phyloP scores from a whole-genome alignment of 2,113 vertebrate genomes.

The Corvus cornix region DNA sequence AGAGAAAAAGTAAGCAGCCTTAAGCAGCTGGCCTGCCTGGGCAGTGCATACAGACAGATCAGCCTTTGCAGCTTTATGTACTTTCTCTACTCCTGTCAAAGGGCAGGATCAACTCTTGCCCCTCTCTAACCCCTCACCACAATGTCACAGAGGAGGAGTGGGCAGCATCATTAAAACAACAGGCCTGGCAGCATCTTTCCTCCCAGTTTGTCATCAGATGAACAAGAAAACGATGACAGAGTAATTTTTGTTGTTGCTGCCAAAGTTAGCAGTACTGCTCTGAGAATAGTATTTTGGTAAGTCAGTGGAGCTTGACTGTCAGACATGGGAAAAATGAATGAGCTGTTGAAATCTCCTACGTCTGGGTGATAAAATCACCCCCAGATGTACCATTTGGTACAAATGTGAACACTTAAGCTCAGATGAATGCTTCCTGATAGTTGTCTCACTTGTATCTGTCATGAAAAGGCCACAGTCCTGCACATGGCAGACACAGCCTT shows the following conservation, averaged over 20 bases:
- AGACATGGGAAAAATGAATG: neutral
- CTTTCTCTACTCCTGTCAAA: neutral
- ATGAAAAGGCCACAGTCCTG: neutral
- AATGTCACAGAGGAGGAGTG: neutral
- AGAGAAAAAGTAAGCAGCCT: neutral
- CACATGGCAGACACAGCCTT: neutral
- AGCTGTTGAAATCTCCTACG: neutral
- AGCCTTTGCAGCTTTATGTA: neutral
- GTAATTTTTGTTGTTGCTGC: neutral
- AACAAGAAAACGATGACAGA: neutral
- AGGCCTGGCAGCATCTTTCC: neutral
- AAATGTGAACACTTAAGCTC: neutral
- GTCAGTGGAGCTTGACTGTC: neutral
- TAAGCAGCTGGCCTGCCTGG: neutral
- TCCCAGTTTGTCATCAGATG: neutral
- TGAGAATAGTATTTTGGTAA: neutral
- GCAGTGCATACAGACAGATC: neutral
- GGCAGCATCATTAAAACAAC: neutral
- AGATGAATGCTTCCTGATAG: neutral
- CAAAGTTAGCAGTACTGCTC: neutral
- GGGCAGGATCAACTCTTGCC: neutral
- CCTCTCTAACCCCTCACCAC: neutral
- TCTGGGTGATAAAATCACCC: neutral
- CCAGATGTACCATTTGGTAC: neutral
- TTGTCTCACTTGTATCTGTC: neutral